These are phyloP conservation scores for Protaetia brevitarsis DNA, from an alignment of 1,140 invertebrate species.

Conservation along the genomic window DNA sequence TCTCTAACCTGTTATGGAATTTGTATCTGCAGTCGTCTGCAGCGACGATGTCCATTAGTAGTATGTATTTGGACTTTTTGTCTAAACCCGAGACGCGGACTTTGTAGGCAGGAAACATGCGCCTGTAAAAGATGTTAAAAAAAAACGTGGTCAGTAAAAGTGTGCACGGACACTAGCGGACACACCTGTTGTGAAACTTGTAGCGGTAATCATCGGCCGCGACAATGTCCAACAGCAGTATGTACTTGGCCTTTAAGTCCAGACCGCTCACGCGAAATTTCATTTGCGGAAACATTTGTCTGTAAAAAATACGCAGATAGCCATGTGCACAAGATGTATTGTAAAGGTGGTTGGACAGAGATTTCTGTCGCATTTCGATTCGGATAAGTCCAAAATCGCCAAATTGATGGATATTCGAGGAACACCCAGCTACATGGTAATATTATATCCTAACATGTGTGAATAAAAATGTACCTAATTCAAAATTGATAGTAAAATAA, in stretches of 20 bases:
- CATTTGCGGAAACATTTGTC: slow-evolving; percentile 98
- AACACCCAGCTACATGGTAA: too few relatives aligned
- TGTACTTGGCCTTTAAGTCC: slow-evolving; percentile 97
- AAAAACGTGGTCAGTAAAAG: slow-evolving; percentile 16
- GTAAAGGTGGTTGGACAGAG: too few relatives aligned
- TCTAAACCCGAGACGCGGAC: slow-evolving; percentile 87
- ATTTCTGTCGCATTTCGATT: too few relatives aligned
- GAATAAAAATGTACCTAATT: too few relatives aligned
- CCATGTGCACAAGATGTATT: background rate
- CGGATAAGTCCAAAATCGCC: too few relatives aligned
- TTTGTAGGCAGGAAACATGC: slow-evolving; percentile 91
- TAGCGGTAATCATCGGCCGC: slow-evolving; percentile 96
- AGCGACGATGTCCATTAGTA: slow-evolving; percentile 90
- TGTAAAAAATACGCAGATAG: slow-evolving; percentile 51
- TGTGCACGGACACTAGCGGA: slow-evolving; percentile 27
- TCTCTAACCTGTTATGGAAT: slow-evolving; percentile 84
- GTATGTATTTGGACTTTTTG: slow-evolving; percentile 92
- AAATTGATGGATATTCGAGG: too few relatives aligned
- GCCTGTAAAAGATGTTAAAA: slow-evolving; percentile 69
- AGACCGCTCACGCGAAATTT: slow-evolving; percentile 93
- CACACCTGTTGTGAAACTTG: slow-evolving; percentile 97
- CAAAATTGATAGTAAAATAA: too few relatives aligned
- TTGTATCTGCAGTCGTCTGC: slow-evolving; percentile 92
- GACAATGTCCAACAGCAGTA: slow-evolving; percentile 94
- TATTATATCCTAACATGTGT: too few relatives aligned